Evolutionary conservation across 2,888 invertebrate species (phyloP).

Genomic region (Pyrrhia umbra): DNA sequence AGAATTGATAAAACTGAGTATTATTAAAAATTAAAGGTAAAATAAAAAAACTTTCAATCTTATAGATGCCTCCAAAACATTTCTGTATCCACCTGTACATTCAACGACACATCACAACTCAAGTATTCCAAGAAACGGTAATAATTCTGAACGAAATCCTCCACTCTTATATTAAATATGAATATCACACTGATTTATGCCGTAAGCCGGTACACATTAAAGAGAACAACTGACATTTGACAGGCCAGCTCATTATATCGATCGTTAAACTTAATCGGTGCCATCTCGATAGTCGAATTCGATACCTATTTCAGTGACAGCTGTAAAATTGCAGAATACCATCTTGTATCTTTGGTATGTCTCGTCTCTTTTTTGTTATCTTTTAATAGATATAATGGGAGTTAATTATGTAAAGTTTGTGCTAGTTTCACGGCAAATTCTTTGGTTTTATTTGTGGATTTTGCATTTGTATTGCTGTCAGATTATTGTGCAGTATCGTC

Average conservation of each 20-base stretch:
- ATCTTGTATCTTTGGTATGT: constrained; percentile 33
- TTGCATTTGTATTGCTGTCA: not conserved
- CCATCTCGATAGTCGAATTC: constrained; percentile 58
- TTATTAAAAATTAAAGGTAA: not conserved
- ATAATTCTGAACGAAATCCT: constrained; percentile 80
- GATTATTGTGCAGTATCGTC: not conserved
- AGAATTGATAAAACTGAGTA: not conserved
- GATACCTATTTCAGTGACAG: constrained; percentile 50
- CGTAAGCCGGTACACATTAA: constrained; percentile 65
- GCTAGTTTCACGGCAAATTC: constrained; percentile 21
- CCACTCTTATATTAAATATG: constrained; percentile 82
- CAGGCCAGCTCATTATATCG: constrained; percentile 60
- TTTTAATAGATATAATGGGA: constrained; percentile 33
- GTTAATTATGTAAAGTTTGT: constrained; percentile 33
- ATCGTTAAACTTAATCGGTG: constrained; percentile 58
- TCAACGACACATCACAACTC: constrained; percentile 73
- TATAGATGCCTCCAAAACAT: constrained; percentile 31
- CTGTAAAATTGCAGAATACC: constrained; percentile 48
- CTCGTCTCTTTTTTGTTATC: constrained; percentile 26
- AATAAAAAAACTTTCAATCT: not conserved
- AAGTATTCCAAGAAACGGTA: constrained; percentile 79
- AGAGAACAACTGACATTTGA: constrained; percentile 71
- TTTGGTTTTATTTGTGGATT: constrained; percentile 2
- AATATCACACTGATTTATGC: constrained; percentile 82
- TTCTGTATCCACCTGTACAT: constrained; percentile 62